phyloP scores from a whole-genome alignment of 1,140 invertebrate species.

The Lucilia cuprina region DNA sequence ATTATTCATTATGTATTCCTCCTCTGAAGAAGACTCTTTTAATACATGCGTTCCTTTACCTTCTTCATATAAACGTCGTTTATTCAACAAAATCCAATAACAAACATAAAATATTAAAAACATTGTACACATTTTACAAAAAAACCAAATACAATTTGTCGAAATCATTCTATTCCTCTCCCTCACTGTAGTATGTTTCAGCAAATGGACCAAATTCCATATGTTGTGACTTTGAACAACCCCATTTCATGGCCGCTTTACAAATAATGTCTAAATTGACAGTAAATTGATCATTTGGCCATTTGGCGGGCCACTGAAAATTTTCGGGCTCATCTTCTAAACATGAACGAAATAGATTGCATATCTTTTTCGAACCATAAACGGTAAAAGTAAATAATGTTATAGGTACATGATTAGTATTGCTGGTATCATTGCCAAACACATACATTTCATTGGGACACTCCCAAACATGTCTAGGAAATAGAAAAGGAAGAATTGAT shows the following conservation, averaged over 20 bases:
- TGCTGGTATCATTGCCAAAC: conserved; percentile 38
- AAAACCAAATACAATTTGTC: neutral
- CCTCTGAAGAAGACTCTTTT: too few relatives aligned
- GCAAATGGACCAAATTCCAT: conserved; percentile 38
- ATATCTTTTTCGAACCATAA: conserved; percentile 37
- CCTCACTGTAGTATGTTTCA: conserved; percentile 24
- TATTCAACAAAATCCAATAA: too few relatives aligned
- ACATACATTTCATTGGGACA: conserved; percentile 36
- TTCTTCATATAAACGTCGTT: too few relatives aligned
- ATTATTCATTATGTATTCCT: too few relatives aligned
- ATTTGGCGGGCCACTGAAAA: conserved; percentile 37
- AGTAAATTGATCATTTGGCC: conserved; percentile 38
- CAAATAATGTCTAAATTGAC: conserved; percentile 37
- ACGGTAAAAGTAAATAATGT: conserved; percentile 37
- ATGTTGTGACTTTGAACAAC: conserved; percentile 36
- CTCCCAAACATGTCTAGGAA: conserved; percentile 37
- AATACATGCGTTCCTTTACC: too few relatives aligned
- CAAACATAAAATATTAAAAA: too few relatives aligned
- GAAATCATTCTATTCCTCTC: neutral
- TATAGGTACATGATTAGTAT: conserved; percentile 17
- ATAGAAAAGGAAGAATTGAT: neutral
- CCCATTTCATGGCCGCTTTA: conserved; percentile 39
- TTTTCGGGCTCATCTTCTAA: conserved; percentile 2
- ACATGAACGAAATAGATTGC: conserved; percentile 36
- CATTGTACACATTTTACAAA: too few relatives aligned